phyloP scores from a whole-genome alignment of 92 coral and sea anemone genomes.

The Scolanthus callimorphus region DNA sequence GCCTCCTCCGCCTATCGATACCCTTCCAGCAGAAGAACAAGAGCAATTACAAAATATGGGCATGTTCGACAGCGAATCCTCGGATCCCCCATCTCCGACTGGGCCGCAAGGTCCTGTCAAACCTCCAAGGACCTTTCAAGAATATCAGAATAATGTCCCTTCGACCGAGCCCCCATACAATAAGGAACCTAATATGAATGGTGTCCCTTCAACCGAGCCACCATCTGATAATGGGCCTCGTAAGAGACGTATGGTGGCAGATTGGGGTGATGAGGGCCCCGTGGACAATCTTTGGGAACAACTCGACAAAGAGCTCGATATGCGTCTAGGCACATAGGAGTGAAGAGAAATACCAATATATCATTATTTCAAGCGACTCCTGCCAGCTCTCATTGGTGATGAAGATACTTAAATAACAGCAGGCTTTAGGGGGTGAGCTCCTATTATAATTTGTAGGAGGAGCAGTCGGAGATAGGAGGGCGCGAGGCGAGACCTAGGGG shows the following conservation, averaged over 20 bases:
- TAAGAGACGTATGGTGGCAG: slow-evolving; percentile 65
- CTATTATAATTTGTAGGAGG: too few relatives aligned
- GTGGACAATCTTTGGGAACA: slow-evolving; percentile 25
- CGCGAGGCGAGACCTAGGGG: too few relatives aligned
- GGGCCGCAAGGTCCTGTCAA: neutral
- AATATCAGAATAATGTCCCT: neutral
- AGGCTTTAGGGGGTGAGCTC: too few relatives aligned
- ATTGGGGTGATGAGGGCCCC: slow-evolving; percentile 56
- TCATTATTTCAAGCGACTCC: neutral
- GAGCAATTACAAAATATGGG: neutral
- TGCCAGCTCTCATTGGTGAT: too few relatives aligned
- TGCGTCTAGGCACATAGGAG: slow-evolving; percentile 18
- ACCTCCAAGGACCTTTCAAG: neutral
- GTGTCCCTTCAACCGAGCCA: neutral
- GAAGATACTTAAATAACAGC: neutral
- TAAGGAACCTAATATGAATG: neutral
- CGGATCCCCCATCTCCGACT: neutral
- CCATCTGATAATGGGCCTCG: slow-evolving; percentile 14
- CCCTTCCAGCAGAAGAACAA: neutral
- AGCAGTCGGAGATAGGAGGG: too few relatives aligned
- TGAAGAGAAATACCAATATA: neutral
- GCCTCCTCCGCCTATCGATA: slow-evolving; percentile 1
- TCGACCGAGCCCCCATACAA: neutral
- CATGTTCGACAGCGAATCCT: neutral
- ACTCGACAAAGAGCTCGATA: slow-evolving; percentile 31